phyloP scores from a whole-genome alignment of 2,797 vertebrate genomes.

The Hydrocynus forskahlii region DNA sequence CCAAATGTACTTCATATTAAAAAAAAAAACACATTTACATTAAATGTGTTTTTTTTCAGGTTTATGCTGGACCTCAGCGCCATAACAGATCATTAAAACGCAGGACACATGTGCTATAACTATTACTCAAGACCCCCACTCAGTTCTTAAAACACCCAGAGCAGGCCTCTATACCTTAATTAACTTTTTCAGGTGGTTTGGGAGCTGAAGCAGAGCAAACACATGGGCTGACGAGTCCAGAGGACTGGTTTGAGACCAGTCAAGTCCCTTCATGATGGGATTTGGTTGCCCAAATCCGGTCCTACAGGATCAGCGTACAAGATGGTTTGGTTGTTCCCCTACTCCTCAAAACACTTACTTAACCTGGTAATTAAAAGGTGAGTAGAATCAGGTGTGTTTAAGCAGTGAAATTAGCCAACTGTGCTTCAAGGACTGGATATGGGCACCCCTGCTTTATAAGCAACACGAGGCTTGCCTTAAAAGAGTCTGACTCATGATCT shows the following conservation, averaged over 20 bases:
- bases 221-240: not conserved
- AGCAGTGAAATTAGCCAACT: too few species aligned
- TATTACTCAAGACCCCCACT: not conserved
- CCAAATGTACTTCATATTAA: too few species aligned
- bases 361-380: too few species aligned
- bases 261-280: constrained; percentile 8
- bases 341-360: too few species aligned
- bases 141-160: not conserved
- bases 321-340: too few species aligned
- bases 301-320: too few species aligned
- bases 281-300: too few species aligned
- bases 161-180: not conserved
- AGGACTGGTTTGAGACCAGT: not conserved
- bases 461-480: constrained; percentile 1
- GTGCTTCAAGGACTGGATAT: too few species aligned
- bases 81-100: not conserved
- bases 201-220: not conserved
- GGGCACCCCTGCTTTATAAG: not conserved
- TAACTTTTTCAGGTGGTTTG: not conserved
- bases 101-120: not conserved
- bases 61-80: too few species aligned
- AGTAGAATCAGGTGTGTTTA: too few species aligned
- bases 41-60: too few species aligned
- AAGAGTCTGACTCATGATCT: not conserved
- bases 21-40: too few species aligned